Evolutionary conservation across 2,888 invertebrate genomes (phyloP).

Genomic region (Malthinus seriepunctatus): DNA sequence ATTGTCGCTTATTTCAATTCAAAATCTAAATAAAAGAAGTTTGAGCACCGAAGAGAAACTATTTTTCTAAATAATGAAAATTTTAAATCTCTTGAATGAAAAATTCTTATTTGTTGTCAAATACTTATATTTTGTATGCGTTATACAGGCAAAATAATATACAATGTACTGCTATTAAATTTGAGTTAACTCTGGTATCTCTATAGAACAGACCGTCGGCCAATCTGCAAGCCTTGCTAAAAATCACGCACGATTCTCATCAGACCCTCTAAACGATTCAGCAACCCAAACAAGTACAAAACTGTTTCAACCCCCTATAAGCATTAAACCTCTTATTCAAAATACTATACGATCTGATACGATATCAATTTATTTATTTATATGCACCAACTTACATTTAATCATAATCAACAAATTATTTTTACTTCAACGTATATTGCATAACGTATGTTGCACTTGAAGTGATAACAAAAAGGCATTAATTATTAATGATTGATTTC

Average conservation of each 20-base stretch:
- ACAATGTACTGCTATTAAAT: slow-evolving; percentile 44
- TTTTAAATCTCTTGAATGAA: background rate
- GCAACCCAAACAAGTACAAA: slow-evolving; percentile 17
- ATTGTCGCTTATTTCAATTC: too few species aligned
- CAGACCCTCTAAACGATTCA: slow-evolving; percentile 18
- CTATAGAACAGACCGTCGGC: slow-evolving; percentile 45
- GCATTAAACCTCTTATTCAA: slow-evolving; percentile 5
- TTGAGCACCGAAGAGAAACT: too few species aligned
- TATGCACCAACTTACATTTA: background rate
- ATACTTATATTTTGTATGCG: background rate
- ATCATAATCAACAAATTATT: slow-evolving; percentile 17
- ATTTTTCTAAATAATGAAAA: background rate
- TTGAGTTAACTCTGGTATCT: slow-evolving; percentile 49
- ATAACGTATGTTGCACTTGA: slow-evolving; percentile 16
- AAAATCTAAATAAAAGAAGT: too few species aligned
- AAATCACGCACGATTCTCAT: slow-evolving; percentile 47
- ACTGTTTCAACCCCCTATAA: slow-evolving; percentile 17
- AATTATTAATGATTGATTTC: slow-evolving; percentile 8
- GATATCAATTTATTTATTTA: slow-evolving; percentile 18
- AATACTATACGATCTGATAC: slow-evolving; percentile 11
- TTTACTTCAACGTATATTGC: slow-evolving; percentile 10
- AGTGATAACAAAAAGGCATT: slow-evolving; percentile 11
- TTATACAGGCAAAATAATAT: slow-evolving; percentile 8
- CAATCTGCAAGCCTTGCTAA: slow-evolving; percentile 49
- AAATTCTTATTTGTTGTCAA: slow-evolving; percentile 2